Conservation (phyloP, 2,888 invertebrate genomes). For the Rhogogaster chlorosoma region DNA sequence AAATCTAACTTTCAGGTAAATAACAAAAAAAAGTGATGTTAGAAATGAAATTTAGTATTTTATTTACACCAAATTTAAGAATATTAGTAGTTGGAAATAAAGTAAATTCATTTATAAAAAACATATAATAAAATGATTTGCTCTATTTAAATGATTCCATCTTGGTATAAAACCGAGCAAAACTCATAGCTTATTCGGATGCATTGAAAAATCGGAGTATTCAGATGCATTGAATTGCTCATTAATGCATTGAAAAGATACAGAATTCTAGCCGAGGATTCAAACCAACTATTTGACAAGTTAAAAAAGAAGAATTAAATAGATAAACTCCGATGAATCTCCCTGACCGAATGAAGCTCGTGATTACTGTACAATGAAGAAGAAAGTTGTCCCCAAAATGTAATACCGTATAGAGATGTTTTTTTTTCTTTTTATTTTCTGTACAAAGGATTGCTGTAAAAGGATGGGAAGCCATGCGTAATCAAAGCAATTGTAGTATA, state of each 20-base stretch:
- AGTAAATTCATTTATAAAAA: neutral
- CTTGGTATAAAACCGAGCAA: no score
- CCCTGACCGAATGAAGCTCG: neutral
- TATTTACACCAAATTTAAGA: neutral
- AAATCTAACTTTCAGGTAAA: neutral
- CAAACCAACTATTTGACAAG: neutral
- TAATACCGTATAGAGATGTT: constrained; percentile 31
- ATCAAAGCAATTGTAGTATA: constrained; percentile 38
- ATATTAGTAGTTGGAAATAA: neutral
- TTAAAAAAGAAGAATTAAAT: neutral
- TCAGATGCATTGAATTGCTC: neutral
- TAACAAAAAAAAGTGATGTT: neutral
- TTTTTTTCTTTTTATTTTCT: constrained; percentile 19
- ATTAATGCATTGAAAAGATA: neutral
- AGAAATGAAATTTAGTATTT: neutral
- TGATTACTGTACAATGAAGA: neutral
- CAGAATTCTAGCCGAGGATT: neutral
- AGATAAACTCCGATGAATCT: neutral
- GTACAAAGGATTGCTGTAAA: constrained; percentile 36
- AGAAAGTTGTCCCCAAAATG: neutral
- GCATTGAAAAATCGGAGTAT: neutral
- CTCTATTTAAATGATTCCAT: no score
- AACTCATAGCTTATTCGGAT: neutral
- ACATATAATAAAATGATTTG: neutral
- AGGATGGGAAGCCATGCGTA: constrained; percentile 51